Evolutionary conservation across 2,888 invertebrate genomes (phyloP).

Genomic region (Lordiphosa andalusiaca): DNA sequence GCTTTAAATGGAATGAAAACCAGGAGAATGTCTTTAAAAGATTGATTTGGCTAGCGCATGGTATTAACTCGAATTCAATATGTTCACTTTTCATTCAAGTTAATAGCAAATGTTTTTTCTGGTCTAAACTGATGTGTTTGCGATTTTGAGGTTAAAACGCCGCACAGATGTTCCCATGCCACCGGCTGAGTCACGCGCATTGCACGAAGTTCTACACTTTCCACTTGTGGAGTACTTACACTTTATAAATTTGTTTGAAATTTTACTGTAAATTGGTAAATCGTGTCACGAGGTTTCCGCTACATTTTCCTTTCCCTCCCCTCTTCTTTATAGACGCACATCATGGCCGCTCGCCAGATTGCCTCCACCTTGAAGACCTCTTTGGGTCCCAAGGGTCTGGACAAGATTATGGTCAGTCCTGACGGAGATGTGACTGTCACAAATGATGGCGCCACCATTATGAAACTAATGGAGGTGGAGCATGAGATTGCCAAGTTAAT

Average conservation of each 20-base stretch:
- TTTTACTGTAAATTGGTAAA: too few species aligned
- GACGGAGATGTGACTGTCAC: slow-evolving; percentile 99
- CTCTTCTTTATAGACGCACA: slow-evolving; percentile 90
- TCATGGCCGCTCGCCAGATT: slow-evolving; percentile 96
- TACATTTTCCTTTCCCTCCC: neutral
- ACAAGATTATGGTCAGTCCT: slow-evolving; percentile 97
- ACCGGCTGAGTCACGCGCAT: slow-evolving; percentile 69
- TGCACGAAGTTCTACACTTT: slow-evolving; percentile 5
- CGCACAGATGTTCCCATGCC: slow-evolving; percentile 58
- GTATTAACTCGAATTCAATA: neutral
- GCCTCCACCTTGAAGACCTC: slow-evolving; percentile 94
- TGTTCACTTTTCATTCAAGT: neutral
- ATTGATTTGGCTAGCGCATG: too few species aligned
- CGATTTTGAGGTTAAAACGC: slow-evolving; percentile 71
- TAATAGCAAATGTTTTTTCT: too few species aligned
- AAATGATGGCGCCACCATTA: slow-evolving; percentile 99
- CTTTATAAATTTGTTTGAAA: too few species aligned
- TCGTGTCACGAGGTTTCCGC: too few species aligned
- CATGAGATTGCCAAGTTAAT: slow-evolving; percentile 98
- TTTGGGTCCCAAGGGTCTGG: slow-evolving; percentile 97
- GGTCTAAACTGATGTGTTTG: slow-evolving; percentile 30
- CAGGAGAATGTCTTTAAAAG: neutral
- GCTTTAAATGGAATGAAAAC: slow-evolving; percentile 4
- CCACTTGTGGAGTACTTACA: too few species aligned
- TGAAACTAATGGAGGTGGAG: slow-evolving; percentile 99